A percentile compares a stretch with the other conserved stretches of the same genome.
phyloP scores from a whole-genome alignment of 1,140 invertebrate genomes.

The Nixonia krombeini region DNA sequence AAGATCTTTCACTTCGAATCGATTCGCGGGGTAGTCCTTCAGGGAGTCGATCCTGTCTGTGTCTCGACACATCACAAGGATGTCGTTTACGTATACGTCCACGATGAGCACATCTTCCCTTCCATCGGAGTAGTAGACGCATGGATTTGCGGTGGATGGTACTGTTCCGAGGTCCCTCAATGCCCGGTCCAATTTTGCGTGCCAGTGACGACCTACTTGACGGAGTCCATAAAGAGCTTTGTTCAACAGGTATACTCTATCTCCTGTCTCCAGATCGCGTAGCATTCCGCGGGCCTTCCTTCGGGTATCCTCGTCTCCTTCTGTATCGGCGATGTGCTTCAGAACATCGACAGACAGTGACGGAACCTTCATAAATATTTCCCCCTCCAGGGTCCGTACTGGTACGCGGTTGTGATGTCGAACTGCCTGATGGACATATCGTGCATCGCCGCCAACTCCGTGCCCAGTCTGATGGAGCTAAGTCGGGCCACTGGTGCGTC shows the following conservation, averaged over 20 bases:
- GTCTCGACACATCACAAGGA: not conserved
- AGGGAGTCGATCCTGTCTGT: too few species aligned
- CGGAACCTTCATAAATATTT: constrained; percentile 52
- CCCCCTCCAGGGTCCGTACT: constrained; percentile 47
- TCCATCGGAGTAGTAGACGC: not conserved
- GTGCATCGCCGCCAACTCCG: constrained; percentile 1
- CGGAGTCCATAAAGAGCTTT: constrained; percentile 11
- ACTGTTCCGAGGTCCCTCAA: not conserved
- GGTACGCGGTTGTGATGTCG: constrained; percentile 35
- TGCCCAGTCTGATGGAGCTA: constrained; percentile 5
- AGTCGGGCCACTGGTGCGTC: constrained; percentile 36
- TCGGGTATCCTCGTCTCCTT: too few species aligned
- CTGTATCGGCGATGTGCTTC: too few species aligned
- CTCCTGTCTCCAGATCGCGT: not conserved
- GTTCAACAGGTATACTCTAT: constrained; percentile 5
- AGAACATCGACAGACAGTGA: not conserved
- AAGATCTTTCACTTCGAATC: too few species aligned
- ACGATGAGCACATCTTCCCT: not conserved
- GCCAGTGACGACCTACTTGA: constrained; percentile 6
- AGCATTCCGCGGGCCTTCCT: too few species aligned
- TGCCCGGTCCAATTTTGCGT: not conserved
- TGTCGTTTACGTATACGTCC: not conserved
- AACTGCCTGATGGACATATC: constrained; percentile 10
- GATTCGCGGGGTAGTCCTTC: too few species aligned
- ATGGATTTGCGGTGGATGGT: constrained; percentile 2